Evolutionary conservation across 2,888 invertebrate species (phyloP).

Genomic region (Kuschelorhynchus macadamiae): DNA sequence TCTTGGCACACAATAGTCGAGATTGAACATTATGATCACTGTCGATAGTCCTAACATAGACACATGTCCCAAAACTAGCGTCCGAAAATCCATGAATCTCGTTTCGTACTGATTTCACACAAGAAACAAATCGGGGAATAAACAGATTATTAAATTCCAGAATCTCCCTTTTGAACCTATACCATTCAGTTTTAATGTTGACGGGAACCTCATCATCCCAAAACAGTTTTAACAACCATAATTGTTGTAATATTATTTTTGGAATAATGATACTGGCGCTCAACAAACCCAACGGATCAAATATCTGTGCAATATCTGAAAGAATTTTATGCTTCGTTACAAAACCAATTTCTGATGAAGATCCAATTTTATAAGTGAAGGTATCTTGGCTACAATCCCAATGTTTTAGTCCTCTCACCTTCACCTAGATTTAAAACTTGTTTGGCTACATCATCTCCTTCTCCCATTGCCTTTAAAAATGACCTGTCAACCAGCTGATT

Average conservation of each 20-base stretch:
- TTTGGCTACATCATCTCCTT: too few species aligned
- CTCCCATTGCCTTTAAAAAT: constrained; percentile 13
- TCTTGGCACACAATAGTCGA: too few species aligned
- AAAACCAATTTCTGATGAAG: background rate
- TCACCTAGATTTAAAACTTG: constrained; percentile 13
- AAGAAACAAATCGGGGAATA: constrained; percentile 5
- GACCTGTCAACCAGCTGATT: constrained; percentile 25
- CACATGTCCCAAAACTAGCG: background rate
- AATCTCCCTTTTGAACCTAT: background rate
- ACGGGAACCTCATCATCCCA: constrained; percentile 5
- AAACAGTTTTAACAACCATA: background rate
- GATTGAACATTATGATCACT: too few species aligned
- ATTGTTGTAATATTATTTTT: constrained; percentile 7
- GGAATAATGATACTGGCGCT: background rate
- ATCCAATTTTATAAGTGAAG: background rate
- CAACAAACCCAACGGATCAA: constrained; percentile 31
- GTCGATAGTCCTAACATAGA: too few species aligned
- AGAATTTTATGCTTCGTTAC: constrained; percentile 18
- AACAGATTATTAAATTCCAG: constrained; percentile 10
- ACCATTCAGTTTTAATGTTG: background rate
- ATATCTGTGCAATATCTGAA: constrained; percentile 14
- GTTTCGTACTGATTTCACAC: background rate
- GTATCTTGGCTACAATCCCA: constrained; percentile 6
- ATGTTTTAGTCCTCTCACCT: constrained; percentile 13
- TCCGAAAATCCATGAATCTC: constrained; percentile 35